Percentiles rank a stretch among this genome's conserved stretches.
Conservation (phyloP, 2,113 vertebrate species). For the Muntiacus reevesi region DNA sequence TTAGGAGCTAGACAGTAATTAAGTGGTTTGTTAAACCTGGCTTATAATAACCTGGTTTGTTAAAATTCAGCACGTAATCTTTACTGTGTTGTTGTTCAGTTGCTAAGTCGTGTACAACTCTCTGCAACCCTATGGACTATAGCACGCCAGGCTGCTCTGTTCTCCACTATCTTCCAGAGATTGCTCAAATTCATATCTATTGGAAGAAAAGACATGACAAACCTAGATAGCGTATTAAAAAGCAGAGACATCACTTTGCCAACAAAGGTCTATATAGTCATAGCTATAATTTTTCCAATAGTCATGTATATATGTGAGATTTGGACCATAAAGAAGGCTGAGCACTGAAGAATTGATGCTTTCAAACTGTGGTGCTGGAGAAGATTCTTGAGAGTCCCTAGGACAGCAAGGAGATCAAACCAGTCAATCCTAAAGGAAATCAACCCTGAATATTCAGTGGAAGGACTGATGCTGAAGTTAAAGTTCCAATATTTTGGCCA, state of each 20-base stretch:
- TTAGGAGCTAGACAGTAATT: neutral
- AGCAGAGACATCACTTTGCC: neutral
- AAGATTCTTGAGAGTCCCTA: neutral
- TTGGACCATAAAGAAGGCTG: neutral
- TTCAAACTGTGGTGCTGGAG: neutral
- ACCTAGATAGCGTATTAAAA: neutral
- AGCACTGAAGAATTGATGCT: neutral
- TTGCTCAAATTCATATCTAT: neutral
- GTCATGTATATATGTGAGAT: neutral
- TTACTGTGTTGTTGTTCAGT: neutral
- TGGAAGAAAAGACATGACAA: neutral
- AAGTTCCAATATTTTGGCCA: neutral
- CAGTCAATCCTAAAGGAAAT: neutral
- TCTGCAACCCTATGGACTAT: neutral
- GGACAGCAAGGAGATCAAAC: neutral
- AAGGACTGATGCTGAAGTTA: neutral
- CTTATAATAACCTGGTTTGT: neutral
- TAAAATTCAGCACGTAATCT: neutral
- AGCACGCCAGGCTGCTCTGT: neutral
- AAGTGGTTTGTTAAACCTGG: neutral
- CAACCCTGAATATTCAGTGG: neutral
- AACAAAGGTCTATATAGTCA: neutral
- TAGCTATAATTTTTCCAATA: neutral
- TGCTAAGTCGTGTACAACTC: neutral
- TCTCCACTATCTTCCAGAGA: neutral